These are phyloP conservation scores for Helicoverpa assulta DNA, from an alignment of 2,888 invertebrate genomes.

Conservation along the genomic window DNA sequence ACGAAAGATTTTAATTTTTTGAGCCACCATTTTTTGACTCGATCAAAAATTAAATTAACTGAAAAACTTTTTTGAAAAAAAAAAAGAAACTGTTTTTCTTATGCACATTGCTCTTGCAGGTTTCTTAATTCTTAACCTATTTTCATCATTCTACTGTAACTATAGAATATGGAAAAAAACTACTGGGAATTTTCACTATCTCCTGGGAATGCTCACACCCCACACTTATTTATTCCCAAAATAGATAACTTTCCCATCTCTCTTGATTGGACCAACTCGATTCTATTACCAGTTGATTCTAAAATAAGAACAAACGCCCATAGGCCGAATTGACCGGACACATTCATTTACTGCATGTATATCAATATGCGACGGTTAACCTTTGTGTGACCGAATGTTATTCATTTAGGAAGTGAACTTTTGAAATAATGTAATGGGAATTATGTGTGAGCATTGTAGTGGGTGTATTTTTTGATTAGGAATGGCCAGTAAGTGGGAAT, in stretches of 20 bases:
- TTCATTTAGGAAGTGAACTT: slow-evolving; percentile 6
- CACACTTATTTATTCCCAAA: neutral
- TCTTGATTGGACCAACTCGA: neutral
- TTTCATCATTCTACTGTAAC: no score
- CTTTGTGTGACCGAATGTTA: slow-evolving; percentile 14
- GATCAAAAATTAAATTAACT: no score
- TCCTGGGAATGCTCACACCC: neutral
- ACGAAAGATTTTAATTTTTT: neutral
- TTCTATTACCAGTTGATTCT: slow-evolving; percentile 13
- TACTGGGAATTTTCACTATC: no score
- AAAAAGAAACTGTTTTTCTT: no score
- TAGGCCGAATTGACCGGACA: slow-evolving; percentile 52
- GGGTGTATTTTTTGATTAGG: neutral
- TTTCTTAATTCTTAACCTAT: no score
- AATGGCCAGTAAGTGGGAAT: no score
- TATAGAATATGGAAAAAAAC: no score
- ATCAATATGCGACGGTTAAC: slow-evolving; percentile 26
- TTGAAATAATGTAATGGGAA: neutral
- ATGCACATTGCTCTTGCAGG: no score
- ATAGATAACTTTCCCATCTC: neutral
- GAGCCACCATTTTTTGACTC: neutral
- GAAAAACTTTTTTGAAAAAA: no score
- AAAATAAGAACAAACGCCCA: slow-evolving; percentile 30
- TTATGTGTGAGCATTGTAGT: neutral
- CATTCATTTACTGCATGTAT: slow-evolving; percentile 38